These are phyloP conservation scores for Ranitomeya variabilis DNA, from an alignment of 2,113 vertebrate species.

Conservation along the genomic window DNA sequence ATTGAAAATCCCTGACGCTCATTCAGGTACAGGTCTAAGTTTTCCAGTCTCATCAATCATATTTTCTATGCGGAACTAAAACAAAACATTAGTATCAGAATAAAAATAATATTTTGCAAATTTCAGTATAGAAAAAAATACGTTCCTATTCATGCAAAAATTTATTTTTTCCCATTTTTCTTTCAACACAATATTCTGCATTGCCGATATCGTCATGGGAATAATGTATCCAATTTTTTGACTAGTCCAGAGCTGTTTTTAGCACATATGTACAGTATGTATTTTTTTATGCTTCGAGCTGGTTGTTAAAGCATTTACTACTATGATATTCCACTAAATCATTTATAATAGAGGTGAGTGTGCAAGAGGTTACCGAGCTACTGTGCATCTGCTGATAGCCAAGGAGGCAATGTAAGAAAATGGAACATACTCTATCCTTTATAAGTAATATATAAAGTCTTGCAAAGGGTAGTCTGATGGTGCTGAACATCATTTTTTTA, in stretches of 20 bases:
- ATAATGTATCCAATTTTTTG: conserved; percentile 42
- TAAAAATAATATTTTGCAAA: neutral
- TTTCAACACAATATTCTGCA: conserved; percentile 25
- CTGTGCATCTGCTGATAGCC: conserved; percentile 15
- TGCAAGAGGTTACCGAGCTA: neutral
- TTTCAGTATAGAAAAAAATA: neutral
- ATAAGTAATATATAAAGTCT: neutral
- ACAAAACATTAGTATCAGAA: conserved; percentile 10
- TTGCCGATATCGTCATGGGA: neutral
- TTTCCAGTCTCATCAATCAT: conserved; percentile 47
- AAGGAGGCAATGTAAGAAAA: neutral
- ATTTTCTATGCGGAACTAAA: conserved; percentile 23
- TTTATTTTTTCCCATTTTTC: neutral
- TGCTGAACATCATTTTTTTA: neutral
- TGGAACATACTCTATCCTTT: neutral
- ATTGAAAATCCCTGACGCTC: conserved; percentile 22
- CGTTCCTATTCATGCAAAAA: neutral
- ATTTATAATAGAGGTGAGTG: conserved; percentile 30
- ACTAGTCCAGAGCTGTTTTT: conserved; percentile 16
- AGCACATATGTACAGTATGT: neutral
- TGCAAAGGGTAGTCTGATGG: neutral
- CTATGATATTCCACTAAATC: conserved; percentile 31
- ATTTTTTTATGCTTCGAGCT: neutral
- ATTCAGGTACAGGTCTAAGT: conserved; percentile 2
- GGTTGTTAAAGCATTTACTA: conserved; percentile 43